Conservation (phyloP, 1,140 invertebrate species). For the Lepidotrigona ventralis region DNA sequence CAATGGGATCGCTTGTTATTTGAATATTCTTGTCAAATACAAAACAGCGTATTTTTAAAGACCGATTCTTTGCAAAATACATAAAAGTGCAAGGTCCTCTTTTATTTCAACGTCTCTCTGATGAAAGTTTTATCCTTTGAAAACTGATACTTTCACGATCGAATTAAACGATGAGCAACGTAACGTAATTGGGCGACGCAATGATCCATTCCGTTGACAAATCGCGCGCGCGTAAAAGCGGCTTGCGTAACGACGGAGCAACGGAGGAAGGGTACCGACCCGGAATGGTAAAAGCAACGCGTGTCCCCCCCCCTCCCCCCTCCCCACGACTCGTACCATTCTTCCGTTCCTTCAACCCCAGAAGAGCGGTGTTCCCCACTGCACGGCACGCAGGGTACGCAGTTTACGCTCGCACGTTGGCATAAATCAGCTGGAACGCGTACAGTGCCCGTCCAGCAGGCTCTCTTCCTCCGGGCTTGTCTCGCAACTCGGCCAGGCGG, state of each 20-base stretch:
- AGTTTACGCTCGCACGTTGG: conserved; percentile 67
- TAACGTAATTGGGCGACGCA: background rate
- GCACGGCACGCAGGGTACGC: conserved; percentile 56
- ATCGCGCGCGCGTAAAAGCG: background rate
- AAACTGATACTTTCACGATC: too few species aligned
- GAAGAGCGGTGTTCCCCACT: background rate
- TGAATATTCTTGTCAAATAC: too few species aligned
- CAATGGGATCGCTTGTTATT: too few species aligned
- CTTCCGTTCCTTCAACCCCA: conserved; percentile 19
- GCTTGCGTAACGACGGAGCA: conserved; percentile 25
- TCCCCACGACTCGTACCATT: background rate
- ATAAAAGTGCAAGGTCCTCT: too few species aligned
- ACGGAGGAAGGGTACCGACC: background rate
- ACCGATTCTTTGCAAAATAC: too few species aligned
- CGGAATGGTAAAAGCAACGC: conserved; percentile 26
- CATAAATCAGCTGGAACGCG: conserved; percentile 66
- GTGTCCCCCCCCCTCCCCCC: background rate
- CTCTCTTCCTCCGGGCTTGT: conserved; percentile 38
- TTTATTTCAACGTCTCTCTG: too few species aligned
- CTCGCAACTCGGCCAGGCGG: background rate
- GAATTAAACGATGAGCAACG: too few species aligned
- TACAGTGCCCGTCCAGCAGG: conserved; percentile 52
- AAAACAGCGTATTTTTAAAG: too few species aligned
- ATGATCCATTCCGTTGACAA: background rate
- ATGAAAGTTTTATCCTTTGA: too few species aligned